phyloP scores from a whole-genome alignment of 2,797 vertebrate species.

The Triplophysa yarkandensis region DNA sequence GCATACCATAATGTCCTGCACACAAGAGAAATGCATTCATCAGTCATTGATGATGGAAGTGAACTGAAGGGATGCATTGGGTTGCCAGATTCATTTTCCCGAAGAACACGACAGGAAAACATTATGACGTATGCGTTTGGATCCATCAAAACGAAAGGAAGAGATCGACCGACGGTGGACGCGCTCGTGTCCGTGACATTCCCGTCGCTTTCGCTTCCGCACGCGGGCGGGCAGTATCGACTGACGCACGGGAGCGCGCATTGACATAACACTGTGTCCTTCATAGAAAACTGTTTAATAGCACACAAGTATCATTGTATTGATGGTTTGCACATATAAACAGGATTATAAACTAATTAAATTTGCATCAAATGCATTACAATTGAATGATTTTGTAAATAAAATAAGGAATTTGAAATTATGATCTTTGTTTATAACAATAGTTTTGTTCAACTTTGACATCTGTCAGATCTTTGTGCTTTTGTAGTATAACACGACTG shows the following conservation, averaged over 20 bases:
- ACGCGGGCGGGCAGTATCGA: conserved; percentile 7
- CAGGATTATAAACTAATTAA: too few species aligned
- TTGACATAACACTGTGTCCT: not conserved
- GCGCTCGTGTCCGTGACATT: conserved; percentile 22
- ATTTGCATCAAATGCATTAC: too few species aligned
- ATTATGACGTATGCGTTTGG: conserved; percentile 14
- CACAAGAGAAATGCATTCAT: not conserved
- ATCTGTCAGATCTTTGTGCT: too few species aligned
- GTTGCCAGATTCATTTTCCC: conserved; percentile 47
- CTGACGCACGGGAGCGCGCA: conserved; percentile 31
- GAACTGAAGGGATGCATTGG: conserved; percentile 52
- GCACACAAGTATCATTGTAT: too few species aligned
- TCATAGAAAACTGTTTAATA: too few species aligned
- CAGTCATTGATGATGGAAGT: too few species aligned
- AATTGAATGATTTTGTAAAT: too few species aligned
- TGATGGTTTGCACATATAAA: too few species aligned
- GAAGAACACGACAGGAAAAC: conserved; percentile 25
- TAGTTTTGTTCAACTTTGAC: too few species aligned
- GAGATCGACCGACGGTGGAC: not conserved
- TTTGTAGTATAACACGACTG: too few species aligned
- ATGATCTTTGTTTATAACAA: too few species aligned
- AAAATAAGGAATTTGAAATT: too few species aligned
- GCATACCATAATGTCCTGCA: not conserved
- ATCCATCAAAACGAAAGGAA: not conserved
- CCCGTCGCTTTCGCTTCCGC: conserved; percentile 34